Evolutionary conservation across 2,113 vertebrate genomes (phyloP).

Genomic region (Gymnarchus niloticus): DNA sequence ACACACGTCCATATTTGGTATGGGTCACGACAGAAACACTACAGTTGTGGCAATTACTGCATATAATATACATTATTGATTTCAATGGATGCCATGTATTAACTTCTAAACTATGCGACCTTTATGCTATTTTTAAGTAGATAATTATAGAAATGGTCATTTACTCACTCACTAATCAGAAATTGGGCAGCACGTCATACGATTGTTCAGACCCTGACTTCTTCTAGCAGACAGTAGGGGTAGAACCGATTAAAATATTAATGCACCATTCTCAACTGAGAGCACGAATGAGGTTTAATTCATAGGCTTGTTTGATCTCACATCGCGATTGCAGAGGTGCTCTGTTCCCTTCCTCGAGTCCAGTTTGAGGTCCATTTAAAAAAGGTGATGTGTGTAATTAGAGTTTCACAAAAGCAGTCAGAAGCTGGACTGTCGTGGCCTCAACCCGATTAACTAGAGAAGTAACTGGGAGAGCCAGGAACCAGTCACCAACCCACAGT

Average conservation of each 20-base stretch:
- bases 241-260: conserved; percentile 11
- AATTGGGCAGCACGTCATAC: neutral
- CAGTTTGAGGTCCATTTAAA: too few species aligned
- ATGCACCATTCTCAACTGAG: neutral
- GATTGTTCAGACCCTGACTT: neutral
- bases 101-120: neutral
- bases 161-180: neutral
- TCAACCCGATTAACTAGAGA: neutral
- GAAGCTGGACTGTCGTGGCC: neutral
- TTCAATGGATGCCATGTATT: too few species aligned
- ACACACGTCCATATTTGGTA: too few species aligned
- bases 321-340: neutral
- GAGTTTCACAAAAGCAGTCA: neutral
- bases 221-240: neutral
- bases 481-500: neutral
- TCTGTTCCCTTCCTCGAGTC: neutral
- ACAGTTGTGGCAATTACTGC: too few species aligned
- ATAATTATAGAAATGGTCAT: neutral
- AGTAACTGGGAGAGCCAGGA: neutral
- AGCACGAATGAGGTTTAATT: conserved; percentile 8
- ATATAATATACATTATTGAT: too few species aligned
- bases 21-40: too few species aligned
- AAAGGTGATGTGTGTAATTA: neutral
- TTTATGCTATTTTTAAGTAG: neutral
- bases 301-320: neutral